Percentiles rank a stretch among this genome's conserved stretches.
phyloP scores from a whole-genome alignment of 2,888 invertebrate genomes.

The Thysanoteuthis rhombus region DNA sequence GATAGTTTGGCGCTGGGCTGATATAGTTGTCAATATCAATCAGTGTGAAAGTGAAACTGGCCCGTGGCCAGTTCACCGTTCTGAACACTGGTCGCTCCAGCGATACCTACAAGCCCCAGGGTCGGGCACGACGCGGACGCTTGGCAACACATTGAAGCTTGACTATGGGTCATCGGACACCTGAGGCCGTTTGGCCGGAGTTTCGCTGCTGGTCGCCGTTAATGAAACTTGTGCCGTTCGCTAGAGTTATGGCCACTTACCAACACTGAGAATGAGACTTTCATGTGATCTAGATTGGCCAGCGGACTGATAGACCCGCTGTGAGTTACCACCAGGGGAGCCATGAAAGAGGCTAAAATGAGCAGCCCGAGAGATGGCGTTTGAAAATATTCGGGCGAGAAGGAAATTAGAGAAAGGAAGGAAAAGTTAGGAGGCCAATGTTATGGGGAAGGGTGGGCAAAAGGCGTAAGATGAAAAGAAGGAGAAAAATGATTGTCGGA shows the following conservation, averaged over 20 bases:
- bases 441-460: background rate
- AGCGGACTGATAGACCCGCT: background rate
- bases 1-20: background rate
- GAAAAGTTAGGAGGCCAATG: background rate
- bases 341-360: background rate
- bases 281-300: background rate
- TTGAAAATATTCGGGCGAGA: background rate
- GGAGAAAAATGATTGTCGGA: background rate
- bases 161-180: slow-evolving; percentile 12
- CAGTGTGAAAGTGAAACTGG: background rate
- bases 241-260: background rate
- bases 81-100: slow-evolving; percentile 12
- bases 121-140: slow-evolving; percentile 12
- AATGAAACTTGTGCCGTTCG: slow-evolving; percentile 12
- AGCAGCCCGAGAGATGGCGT: background rate
- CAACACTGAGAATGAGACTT: background rate
- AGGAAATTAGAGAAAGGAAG: background rate
- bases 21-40: slow-evolving; percentile 12
- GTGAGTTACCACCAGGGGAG: background rate
- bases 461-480: background rate
- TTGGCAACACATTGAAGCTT: background rate
- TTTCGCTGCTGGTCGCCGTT: background rate
- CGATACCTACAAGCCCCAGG: background rate
- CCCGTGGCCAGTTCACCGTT: background rate
- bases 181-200: slow-evolving; percentile 12